Base-by-base conservation (phyloP, 2,888 invertebrate species). In the Lithodes maja region DNA sequence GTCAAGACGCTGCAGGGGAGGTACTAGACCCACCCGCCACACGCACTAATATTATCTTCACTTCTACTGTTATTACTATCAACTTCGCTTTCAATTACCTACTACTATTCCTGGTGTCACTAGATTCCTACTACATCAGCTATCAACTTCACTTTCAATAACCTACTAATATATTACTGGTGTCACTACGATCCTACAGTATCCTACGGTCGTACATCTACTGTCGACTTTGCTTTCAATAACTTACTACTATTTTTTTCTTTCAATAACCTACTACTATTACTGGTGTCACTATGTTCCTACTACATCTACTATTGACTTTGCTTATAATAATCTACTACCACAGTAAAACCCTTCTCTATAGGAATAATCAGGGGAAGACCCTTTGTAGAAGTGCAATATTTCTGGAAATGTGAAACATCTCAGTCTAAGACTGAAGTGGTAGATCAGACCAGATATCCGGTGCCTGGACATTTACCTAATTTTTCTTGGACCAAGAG, bases 1-100 rank as follows among this genome's bases (percentile, higher is more conserved):
- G 93, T 93, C 74, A 93, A 93, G 90, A 90, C 90, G 80, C 91
- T 92, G 49, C 92, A 92, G 83, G 90, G 87, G 83, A 92, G 92
- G 92, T 92, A 89, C 85, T 85, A 15, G 15, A 82, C 55, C 69
- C 74, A 81, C n/a, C 85, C 77, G 3, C 15, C 69, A 50, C 69
- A 55, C 33, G 33, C n/a, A 71, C 71, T 71, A 71, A 12, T 71
- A 71, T 17, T 71, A 71, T 17, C n/a, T n/a, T 17, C 17, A 71
- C 71, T 71, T 15, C 71, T 78, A 78, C 53, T 71, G n/a, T n/a
- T 7, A n/a, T n/a, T n/a, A 71, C 71, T n/a, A 71, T n/a, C 12
- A 61, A 33, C 33, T 33, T 33, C 33, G 33, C 33, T 33, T 61
- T 61, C 7, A 7, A 12, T 61, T 0, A 61, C 61, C 71, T 71